Conservation (phyloP, 2,113 vertebrate species). For the Bos indicus region DNA sequence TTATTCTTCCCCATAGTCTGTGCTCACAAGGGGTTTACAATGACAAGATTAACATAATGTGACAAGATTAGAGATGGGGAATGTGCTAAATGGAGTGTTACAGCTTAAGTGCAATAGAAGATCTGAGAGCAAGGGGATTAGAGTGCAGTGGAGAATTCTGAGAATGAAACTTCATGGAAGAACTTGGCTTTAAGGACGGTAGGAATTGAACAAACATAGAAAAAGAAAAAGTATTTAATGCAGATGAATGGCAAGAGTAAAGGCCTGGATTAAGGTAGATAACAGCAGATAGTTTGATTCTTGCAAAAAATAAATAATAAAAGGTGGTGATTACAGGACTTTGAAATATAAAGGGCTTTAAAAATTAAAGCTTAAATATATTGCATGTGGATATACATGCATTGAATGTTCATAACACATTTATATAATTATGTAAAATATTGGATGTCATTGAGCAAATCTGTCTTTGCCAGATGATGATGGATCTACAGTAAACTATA, state of each 20-base stretch:
- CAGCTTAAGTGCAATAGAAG: not conserved
- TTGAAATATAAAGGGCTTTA: not conserved
- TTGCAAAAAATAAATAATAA: not conserved
- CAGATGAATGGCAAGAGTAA: not conserved
- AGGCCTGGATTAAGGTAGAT: not conserved
- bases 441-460: not conserved
- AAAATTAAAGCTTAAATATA: not conserved
- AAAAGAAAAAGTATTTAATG: not conserved
- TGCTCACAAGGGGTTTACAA: not conserved
- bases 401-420: not conserved
- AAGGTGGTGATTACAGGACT: not conserved
- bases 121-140: constrained; percentile 20
- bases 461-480: not conserved
- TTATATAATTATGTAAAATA: not conserved
- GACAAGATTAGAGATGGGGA: constrained; percentile 33
- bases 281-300: not conserved
- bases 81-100: constrained; percentile 30
- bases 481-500: not conserved
- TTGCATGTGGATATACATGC: not conserved
- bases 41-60: constrained; percentile 40
- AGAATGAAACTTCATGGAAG: not conserved
- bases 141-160: not conserved
- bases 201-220: not conserved
- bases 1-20: not conserved
- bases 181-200: not conserved